Base-by-base conservation (phyloP, 2,113 vertebrate species). In the Cinclus cinclus region DNA sequence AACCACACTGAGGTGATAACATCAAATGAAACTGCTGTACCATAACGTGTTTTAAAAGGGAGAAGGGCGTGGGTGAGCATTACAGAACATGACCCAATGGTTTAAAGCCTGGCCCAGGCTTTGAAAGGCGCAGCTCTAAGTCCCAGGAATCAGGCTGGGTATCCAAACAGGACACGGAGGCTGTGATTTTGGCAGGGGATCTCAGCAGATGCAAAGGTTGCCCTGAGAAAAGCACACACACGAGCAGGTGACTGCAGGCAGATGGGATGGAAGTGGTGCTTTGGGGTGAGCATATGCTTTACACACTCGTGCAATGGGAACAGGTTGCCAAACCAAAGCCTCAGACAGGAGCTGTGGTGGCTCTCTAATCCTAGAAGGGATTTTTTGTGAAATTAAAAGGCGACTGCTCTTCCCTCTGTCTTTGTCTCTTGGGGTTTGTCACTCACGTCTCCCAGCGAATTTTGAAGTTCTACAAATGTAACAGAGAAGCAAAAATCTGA, bases 181-280 rank as follows among this genome's bases (percentile, higher is more conserved):
- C 60, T 37, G 35, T 37, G 35, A 69, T 73, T 82, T 94, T 77
- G 94, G 93, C 92, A 67, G 92, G 71, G 79, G 20, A 44, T 83
- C 67, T 41, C 7, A 86, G 93, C 93, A 96, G 95, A 88, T 81
- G 84, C 82, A 70, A 55, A 88, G 70, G 85, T 27, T 90, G 79
- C 90, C 82, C 92, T 52, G n/a, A 31, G 55, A 80, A 93, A 88
- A 92, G 79, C 68, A 35, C 55, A 74, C 75, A 75, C 8, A 2
- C 3, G 6, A 94, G 60, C 27, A 37, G 67, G 13, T 90, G 93
- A 60, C 80, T 90, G 46, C 27, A 93, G 90, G 75, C 94, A 92
- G 90, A 91, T 89, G 95, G 93, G 94, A 60, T 92, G 79, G 92
- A 68, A 92, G 82, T 15, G 94, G n/a, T 67, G 22, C 85, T 88